These are phyloP conservation scores for Drosophila hawaiiensis DNA, from an alignment of 2,888 invertebrate genomes.

Conservation along the genomic window DNA sequence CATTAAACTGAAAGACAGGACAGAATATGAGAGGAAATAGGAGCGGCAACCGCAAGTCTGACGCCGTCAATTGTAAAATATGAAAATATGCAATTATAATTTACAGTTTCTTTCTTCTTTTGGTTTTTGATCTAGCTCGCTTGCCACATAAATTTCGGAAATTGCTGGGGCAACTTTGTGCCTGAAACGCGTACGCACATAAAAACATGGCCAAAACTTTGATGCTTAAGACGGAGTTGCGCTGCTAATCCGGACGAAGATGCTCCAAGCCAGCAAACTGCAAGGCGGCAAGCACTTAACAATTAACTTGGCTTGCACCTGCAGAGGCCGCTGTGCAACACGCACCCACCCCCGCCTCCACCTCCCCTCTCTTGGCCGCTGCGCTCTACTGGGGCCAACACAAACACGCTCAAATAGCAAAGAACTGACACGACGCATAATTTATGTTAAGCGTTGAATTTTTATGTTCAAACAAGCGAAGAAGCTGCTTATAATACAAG, in stretches of 20 bases:
- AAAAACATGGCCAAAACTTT: constrained; percentile 65
- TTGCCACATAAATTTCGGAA: constrained; percentile 68
- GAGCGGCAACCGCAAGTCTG: constrained; percentile 40
- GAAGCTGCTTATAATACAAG: constrained; percentile 77
- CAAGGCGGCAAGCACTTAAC: constrained; percentile 71
- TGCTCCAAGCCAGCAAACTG: constrained; percentile 44
- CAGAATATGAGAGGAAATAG: background rate
- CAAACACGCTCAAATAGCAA: constrained; percentile 25
- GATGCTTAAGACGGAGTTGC: constrained; percentile 48
- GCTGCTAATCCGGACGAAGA: constrained; percentile 66
- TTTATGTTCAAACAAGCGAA: constrained; percentile 79
- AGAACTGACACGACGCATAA: constrained; percentile 68
- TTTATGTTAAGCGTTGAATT: constrained; percentile 80
- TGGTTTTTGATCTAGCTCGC: constrained; percentile 49
- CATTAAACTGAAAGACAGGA: constrained; percentile 58
- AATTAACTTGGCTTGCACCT: constrained; percentile 77
- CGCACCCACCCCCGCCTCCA: background rate
- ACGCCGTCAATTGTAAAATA: constrained; percentile 83
- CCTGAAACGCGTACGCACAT: constrained; percentile 39
- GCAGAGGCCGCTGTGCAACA: constrained; percentile 30
- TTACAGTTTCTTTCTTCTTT: constrained; percentile 66
- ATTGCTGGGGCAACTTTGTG: constrained; percentile 70
- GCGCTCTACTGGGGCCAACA: constrained; percentile 1
- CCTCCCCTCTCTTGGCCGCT: background rate
- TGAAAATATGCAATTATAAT: constrained; percentile 85